Conservation (phyloP, 2,113 vertebrate genomes). For the Macaca fascicularis region DNA sequence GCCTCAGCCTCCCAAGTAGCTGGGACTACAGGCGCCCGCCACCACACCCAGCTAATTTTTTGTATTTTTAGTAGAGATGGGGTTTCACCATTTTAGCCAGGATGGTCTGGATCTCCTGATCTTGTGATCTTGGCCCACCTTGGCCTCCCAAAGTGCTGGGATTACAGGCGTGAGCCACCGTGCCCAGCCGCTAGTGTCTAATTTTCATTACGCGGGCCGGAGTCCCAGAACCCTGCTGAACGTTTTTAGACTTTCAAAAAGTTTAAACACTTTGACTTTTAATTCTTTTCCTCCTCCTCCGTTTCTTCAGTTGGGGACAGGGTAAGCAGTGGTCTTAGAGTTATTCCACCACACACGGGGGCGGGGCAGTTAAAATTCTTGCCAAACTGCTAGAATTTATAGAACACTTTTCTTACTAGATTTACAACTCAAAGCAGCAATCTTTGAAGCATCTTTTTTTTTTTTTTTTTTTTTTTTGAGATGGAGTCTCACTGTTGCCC, state of each 20-base stretch:
- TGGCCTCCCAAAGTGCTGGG: too few relatives aligned
- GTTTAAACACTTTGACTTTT: conserved; percentile 69
- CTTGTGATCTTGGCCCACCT: too few relatives aligned
- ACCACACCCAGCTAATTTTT: too few relatives aligned
- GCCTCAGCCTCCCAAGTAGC: too few relatives aligned
- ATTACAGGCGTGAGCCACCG: too few relatives aligned
- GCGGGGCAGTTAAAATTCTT: background rate
- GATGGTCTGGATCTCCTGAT: too few relatives aligned
- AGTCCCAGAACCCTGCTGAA: conserved; percentile 72
- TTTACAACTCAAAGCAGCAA: background rate
- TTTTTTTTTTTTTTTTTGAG: too few relatives aligned
- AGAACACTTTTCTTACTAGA: background rate
- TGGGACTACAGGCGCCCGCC: too few relatives aligned
- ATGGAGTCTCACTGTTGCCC: too few relatives aligned
- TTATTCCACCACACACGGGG: background rate
- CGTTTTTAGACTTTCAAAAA: conserved; percentile 63
- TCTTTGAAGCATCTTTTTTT: conserved; percentile 6
- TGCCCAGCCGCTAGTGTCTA: background rate
- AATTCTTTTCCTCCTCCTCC: conserved; percentile 51
- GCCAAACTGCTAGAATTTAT: background rate
- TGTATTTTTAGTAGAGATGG: too few relatives aligned
- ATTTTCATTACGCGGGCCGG: conserved; percentile 72
- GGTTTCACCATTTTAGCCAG: too few relatives aligned
- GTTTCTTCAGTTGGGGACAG: conserved; percentile 57
- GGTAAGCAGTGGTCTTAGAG: background rate